phyloP scores from a whole-genome alignment of 1,140 invertebrate species.

The Eubasilissa regina region DNA sequence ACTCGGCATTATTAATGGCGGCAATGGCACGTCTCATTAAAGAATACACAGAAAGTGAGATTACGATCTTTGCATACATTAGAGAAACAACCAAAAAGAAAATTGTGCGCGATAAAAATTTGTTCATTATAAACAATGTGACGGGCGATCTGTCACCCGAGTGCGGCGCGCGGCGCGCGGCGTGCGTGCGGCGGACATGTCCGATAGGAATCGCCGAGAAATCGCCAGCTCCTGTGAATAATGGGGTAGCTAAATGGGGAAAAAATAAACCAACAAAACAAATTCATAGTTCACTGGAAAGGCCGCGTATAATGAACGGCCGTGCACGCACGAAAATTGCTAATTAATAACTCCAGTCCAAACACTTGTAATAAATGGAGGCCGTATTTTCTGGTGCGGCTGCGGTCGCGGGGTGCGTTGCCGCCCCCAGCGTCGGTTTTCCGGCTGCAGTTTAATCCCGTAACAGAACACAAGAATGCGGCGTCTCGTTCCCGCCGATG shows the following conservation, averaged over 20 bases:
- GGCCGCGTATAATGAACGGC: constrained; percentile 58
- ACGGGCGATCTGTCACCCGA: constrained; percentile 54
- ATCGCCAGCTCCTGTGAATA: constrained; percentile 48
- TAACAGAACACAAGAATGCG: neutral
- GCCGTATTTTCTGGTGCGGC: constrained; percentile 38
- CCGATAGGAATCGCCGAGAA: constrained; percentile 47
- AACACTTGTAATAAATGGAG: constrained; percentile 60
- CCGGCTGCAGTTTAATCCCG: neutral
- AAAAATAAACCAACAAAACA: constrained; percentile 60
- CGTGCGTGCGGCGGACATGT: constrained; percentile 36
- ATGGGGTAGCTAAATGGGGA: constrained; percentile 41
- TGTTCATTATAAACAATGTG: constrained; percentile 60
- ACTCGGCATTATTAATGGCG: constrained; percentile 32
- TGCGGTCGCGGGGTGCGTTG: neutral
- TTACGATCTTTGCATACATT: constrained; percentile 57
- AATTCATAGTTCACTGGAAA: constrained; percentile 60
- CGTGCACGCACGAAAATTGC: constrained; percentile 60
- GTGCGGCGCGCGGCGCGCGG: too few relatives aligned
- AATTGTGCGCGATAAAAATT: constrained; percentile 49
- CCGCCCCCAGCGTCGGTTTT: neutral
- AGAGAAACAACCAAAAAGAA: constrained; percentile 47
- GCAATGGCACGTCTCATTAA: constrained; percentile 58
- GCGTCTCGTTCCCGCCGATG: neutral
- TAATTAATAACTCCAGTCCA: constrained; percentile 61
- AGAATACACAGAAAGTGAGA: constrained; percentile 51